phyloP scores from a whole-genome alignment of 1,140 invertebrate genomes.

The Aphelenchoides besseyi region DNA sequence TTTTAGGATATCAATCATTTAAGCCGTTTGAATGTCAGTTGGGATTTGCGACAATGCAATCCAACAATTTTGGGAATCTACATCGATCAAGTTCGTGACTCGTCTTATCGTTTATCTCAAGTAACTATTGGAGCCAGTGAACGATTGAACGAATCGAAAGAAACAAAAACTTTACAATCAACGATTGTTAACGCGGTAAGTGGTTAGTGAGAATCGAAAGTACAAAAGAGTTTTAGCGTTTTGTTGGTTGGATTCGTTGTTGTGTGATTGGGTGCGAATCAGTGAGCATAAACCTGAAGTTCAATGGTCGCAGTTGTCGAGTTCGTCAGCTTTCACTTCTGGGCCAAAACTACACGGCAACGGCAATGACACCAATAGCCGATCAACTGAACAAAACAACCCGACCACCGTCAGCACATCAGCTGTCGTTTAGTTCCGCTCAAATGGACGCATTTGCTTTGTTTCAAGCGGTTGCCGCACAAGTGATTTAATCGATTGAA shows the following conservation, averaged over 20 bases:
- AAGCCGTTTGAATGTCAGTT: slow-evolving; percentile 74
- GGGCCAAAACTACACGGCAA: slow-evolving; percentile 16
- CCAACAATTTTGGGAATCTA: slow-evolving; percentile 46
- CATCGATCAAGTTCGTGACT: slow-evolving; percentile 55
- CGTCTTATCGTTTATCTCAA: slow-evolving; percentile 3
- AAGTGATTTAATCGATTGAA: slow-evolving; percentile 28
- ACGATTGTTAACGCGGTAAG: not conserved
- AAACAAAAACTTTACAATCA: not conserved
- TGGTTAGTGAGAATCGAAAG: too few relatives aligned
- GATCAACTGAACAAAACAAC: slow-evolving; percentile 5
- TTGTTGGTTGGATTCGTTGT: slow-evolving; percentile 22
- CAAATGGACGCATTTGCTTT: slow-evolving; percentile 57
- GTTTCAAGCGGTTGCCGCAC: slow-evolving; percentile 58
- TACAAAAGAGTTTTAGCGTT: slow-evolving; percentile 6
- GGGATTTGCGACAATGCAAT: slow-evolving; percentile 25
- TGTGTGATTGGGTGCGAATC: not conserved
- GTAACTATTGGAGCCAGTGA: not conserved
- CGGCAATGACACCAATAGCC: slow-evolving; percentile 12
- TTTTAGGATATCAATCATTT: slow-evolving; percentile 69
- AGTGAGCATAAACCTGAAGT: slow-evolving; percentile 10
- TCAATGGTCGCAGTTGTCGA: slow-evolving; percentile 27
- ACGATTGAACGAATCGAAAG: not conserved
- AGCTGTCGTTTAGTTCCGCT: slow-evolving; percentile 53
- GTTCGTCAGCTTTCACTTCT: slow-evolving; percentile 36
- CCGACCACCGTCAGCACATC: slow-evolving; percentile 63